phyloP scores from a whole-genome alignment of 1,140 invertebrate genomes.

The Calosoma granatense region DNA sequence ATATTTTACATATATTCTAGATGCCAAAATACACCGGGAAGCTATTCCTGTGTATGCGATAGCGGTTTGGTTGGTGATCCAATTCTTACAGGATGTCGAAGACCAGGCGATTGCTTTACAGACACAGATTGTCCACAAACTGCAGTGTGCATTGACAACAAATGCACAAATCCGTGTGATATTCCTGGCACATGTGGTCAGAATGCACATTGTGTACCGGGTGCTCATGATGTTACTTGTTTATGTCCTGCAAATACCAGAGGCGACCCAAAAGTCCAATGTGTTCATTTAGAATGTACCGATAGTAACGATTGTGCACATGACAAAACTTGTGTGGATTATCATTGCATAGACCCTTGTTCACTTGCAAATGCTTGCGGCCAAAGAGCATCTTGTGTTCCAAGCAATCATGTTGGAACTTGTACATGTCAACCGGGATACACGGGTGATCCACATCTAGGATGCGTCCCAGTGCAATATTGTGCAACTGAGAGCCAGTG shows the following conservation, averaged over 20 bases:
- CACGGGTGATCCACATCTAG: slow-evolving; percentile 75
- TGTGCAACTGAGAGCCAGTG: slow-evolving; percentile 69
- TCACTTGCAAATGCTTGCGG: slow-evolving; percentile 71
- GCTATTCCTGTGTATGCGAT: slow-evolving; percentile 62
- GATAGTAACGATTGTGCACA: slow-evolving; percentile 64
- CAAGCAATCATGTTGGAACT: slow-evolving; percentile 61
- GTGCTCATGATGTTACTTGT: slow-evolving; percentile 59
- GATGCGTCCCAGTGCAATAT: slow-evolving; percentile 68
- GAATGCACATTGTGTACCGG: slow-evolving; percentile 61
- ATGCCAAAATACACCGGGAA: slow-evolving; percentile 67
- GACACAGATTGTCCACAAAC: slow-evolving; percentile 69
- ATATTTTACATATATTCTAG: slow-evolving; percentile 24
- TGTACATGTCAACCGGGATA: slow-evolving; percentile 72
- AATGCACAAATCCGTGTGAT: slow-evolving; percentile 73
- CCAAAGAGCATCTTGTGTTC: slow-evolving; percentile 59
- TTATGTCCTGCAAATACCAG: slow-evolving; percentile 63
- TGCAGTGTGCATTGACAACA: slow-evolving; percentile 64
- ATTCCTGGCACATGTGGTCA: slow-evolving; percentile 52
- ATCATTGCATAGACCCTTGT: slow-evolving; percentile 73
- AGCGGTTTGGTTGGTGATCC: slow-evolving; percentile 73
- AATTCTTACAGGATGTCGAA: slow-evolving; percentile 51
- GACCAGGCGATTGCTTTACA: slow-evolving; percentile 68
- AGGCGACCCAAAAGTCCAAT: slow-evolving; percentile 62
- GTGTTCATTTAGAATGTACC: slow-evolving; percentile 63
- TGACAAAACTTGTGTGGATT: slow-evolving; percentile 63